Evolutionary conservation across 2,888 invertebrate species (phyloP).

Genomic region (Rambutsinella grinnellia): DNA sequence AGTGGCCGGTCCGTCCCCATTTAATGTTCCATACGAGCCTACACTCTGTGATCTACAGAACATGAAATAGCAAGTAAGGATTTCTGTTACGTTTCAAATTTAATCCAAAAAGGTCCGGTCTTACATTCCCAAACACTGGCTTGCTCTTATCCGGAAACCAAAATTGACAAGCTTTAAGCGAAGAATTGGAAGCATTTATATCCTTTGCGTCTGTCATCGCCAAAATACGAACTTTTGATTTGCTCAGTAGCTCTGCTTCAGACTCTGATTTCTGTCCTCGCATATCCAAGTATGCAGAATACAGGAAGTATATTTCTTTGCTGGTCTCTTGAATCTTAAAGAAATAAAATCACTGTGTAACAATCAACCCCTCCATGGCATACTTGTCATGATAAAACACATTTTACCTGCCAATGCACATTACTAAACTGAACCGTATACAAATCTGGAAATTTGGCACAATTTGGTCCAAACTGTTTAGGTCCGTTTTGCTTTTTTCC

Average conservation of each 20-base stretch:
- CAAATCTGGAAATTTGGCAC: constrained; percentile 35
- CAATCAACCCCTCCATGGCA: no score
- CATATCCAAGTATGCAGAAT: constrained; percentile 69
- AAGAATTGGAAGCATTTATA: constrained; percentile 65
- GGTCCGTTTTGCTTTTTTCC: constrained; percentile 9
- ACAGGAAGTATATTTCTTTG: constrained; percentile 68
- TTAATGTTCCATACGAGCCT: constrained; percentile 8
- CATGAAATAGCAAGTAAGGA: no score
- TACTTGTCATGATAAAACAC: no score
- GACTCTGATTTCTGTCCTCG: constrained; percentile 51
- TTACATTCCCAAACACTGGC: constrained; percentile 65
- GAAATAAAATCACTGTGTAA: no score
- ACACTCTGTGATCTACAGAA: background rate
- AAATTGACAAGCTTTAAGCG: constrained; percentile 66
- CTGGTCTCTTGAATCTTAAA: constrained; percentile 62
- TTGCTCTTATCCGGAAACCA: constrained; percentile 65
- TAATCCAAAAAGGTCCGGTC: background rate
- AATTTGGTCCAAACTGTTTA: background rate
- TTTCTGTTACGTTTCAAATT: background rate
- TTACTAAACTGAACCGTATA: constrained; percentile 31
- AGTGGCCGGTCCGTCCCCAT: constrained; percentile 33
- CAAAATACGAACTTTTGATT: constrained; percentile 67
- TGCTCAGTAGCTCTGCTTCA: background rate
- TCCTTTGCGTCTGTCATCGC: constrained; percentile 68
- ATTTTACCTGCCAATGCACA: constrained; percentile 36